Evolutionary conservation across 2,113 vertebrate genomes (phyloP), one percentile per base, ranked within the genome.

Genomic region (Syngnathus typhle): DNA sequence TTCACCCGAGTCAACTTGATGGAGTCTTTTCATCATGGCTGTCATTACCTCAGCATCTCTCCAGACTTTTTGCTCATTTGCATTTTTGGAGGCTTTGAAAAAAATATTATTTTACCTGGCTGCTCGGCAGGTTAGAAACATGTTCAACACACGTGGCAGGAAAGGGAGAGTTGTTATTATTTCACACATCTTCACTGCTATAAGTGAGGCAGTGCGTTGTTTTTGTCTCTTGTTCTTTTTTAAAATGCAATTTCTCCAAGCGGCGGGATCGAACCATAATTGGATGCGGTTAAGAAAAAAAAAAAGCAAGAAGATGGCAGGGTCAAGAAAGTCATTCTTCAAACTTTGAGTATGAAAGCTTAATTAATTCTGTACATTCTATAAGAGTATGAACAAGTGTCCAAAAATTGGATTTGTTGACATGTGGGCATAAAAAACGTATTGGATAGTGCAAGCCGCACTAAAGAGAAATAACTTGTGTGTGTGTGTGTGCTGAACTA

Each of bases 381-480:
- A 6, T 54, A 49, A 5, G 12, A 47, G 15, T 52, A 13, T 23
- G 23, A 51, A 36, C 9, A 10, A 64, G 27, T 32, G 27, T 32
- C 3, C 47, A 74, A 58, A 72, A 71, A 81, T 68, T 69, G 71
- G 76, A 87, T 86, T 88, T 84, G 74, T 67, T 63, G 68, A 64
- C 69, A 79, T 76, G 75, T 21, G 73, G 43, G 61, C 18, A 21
- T 38, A 69, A 67, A 60, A 74, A 67, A 55, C 71, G 66, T 83
- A 85, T 82, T 88, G 80, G 83, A 82, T 76, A 80, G 63, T 80
- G 79, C 73, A 72, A 69, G 60, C 69, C 76, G 66, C 71, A 84
- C 66, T 72, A 41, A 75, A 43, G 12, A 39, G 63, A 65, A 84
- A 87, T 85, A 36, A 32, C 5, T 32, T 32, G 46, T 19, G 16